phyloP scores from a whole-genome alignment of 2,113 vertebrate genomes.

The Sylvia atricapilla region DNA sequence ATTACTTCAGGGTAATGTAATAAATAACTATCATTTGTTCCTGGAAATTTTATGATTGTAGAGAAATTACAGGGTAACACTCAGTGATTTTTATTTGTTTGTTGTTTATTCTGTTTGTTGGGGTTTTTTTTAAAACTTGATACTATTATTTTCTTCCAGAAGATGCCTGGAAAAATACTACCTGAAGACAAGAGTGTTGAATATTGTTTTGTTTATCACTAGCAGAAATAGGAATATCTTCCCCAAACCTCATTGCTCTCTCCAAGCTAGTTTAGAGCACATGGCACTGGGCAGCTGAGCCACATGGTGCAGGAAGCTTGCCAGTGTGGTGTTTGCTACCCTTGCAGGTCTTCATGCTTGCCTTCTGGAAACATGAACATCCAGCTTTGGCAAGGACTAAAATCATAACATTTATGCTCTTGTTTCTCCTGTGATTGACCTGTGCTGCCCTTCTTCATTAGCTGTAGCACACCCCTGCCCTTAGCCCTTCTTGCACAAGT shows the following conservation, averaged over 20 bases:
- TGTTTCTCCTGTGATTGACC: neutral
- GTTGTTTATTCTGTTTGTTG: neutral
- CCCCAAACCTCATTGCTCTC: neutral
- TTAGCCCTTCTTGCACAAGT: neutral
- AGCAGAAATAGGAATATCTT: neutral
- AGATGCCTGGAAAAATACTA: neutral
- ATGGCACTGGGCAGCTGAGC: neutral
- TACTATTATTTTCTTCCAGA: neutral
- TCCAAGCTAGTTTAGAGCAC: neutral
- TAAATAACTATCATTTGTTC: neutral
- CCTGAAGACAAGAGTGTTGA: neutral
- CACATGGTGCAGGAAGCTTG: accelerated
- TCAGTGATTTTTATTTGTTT: neutral
- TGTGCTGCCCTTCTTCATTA: neutral
- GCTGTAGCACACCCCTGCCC: neutral
- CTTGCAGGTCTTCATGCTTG: accelerated
- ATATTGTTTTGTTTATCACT: neutral
- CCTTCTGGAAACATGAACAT: accelerated
- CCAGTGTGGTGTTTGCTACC: neutral
- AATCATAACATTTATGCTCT: neutral
- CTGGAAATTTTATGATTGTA: neutral
- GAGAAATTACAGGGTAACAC: neutral
- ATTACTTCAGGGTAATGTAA: neutral
- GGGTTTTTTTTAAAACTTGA: neutral
- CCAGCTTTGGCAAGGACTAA: neutral